Evolutionary conservation across 2,113 vertebrate genomes (phyloP), one percentile per base, ranked within the genome.

Genomic region (Tachysurus vachellii): DNA sequence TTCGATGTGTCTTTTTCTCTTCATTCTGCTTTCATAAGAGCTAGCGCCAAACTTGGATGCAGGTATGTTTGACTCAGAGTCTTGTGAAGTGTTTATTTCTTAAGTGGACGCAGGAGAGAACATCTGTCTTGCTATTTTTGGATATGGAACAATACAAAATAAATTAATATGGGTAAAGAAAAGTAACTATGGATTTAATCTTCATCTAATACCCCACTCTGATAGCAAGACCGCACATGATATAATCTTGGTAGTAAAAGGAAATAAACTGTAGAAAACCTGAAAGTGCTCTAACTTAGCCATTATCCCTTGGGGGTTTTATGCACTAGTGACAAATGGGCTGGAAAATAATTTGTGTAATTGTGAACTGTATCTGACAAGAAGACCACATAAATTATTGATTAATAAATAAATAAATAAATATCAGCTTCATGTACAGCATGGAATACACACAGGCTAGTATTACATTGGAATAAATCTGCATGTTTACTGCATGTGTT

Each of bases 391-490:
- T 61, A 82, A 47, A 73, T n/a, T 28, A 76, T 44, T 82, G 31
- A 87, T 82, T 87, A 70, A 82, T 88, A 80, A 75, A 88, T 36
- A 36, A 75, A 88, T 36, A 36, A 36, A 36, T 86, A 87, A 88
- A 88, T 73, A 57, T 56, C 68, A 85, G 13, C 57, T 77, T 83
- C 61, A 70, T n/a, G 10, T 42, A n/a, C 8, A 56, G 44, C 19
- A 68, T 54, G 19, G 54, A 12, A 76, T 44, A 26, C 50, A 82
- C 31, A 56, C 16, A 4, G 59, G 54, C 56, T 70, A 53, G 44
- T 68, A 47, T 71, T 36, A 80, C 17, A 31, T 71, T 64, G 75
- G 26, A 82, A 82, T 87, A 31, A 59, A 62, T 82, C 42, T 82
- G 68, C 80, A 73, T 71, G 70, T 70, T 56, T 75, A 64, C 50